These are phyloP conservation scores for Apomyelois bistriatella DNA, from an alignment of 2,888 invertebrate species.

Conservation along the genomic window DNA sequence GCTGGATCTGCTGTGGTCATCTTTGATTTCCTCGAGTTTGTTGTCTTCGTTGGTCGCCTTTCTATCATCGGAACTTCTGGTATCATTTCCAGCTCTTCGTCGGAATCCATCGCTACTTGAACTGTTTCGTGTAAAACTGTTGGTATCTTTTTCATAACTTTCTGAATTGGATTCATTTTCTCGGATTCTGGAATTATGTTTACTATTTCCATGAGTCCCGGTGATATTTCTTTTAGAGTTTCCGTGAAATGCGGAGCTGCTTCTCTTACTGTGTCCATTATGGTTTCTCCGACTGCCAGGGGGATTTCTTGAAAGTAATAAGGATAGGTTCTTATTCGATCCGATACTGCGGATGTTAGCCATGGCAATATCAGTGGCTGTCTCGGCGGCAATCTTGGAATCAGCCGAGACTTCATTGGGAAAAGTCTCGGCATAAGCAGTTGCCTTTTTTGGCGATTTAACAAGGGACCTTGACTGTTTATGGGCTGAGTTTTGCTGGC, in stretches of 20 bases:
- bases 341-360: constrained; percentile 65
- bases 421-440: constrained; percentile 52
- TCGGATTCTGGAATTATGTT: constrained; percentile 60
- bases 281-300: constrained; percentile 66
- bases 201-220: constrained; percentile 68
- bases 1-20: constrained; percentile 37
- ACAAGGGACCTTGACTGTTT: constrained; percentile 20
- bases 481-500: constrained; percentile 30
- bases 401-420: constrained; percentile 45
- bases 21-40: constrained; percentile 32
- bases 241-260: constrained; percentile 69
- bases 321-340: constrained; percentile 69
- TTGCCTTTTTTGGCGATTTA: constrained; percentile 56
- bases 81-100: constrained; percentile 41
- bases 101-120: constrained; percentile 55
- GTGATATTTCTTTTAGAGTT: constrained; percentile 68
- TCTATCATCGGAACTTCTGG: constrained; percentile 34
- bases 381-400: constrained; percentile 53
- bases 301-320: constrained; percentile 75
- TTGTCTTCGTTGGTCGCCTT: constrained; percentile 26
- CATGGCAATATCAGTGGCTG: constrained; percentile 61
- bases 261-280: constrained; percentile 68
- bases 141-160: constrained; percentile 62
- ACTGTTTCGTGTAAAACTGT: constrained; percentile 65
- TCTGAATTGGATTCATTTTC: constrained; percentile 50